Base-by-base conservation (phyloP, 2,888 invertebrate genomes). In the Sepiola atlantica region DNA sequence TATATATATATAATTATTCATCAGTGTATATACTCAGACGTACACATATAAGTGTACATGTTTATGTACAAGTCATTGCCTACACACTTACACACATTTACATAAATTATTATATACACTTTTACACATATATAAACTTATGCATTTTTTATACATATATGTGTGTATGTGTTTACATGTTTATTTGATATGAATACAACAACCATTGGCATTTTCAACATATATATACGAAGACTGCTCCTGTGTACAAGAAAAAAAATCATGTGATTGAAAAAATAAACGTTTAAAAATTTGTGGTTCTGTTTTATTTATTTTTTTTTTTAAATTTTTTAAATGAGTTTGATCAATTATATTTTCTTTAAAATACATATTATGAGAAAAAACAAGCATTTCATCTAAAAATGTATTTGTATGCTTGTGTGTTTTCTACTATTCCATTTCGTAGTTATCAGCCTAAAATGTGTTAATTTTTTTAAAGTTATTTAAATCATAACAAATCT, bases 291-390 rank as follows among this genome's bases (percentile, higher is more conserved):
- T 77, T n/a, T n/a, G n/a, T n/a, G 14, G 77, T n/a, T n/a, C 77
- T 77, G 32, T 32, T 77, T 18, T 16, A 77, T n/a, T 45, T 45
- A n/a, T 77, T 77, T 61, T 77, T 77, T 77, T 57, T 57, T 57
- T 57, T 6, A 77, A n/a, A n/a, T n/a, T n/a, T n/a, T n/a, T n/a
- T n/a, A n/a, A 45, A 45, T 8, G 8, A 77, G 32, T 16, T 77
- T 77, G n/a, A 77, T 77, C 77, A 77, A n/a, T 77, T n/a, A 77
- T 61, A 77, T 77, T 77, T 77, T 77, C 28, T n/a, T n/a, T n/a
- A 61, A 24, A 21, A 77, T 12, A 18, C 0, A 28, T 6, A 61
- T 10, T 28, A 61, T 20, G n/a, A n/a, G 14, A 77, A n/a, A n/a
- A 77, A 77, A 77, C 77, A 77, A n/a, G 28, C 77, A 77, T 77